These are phyloP conservation scores for Hypselothyrea guttata DNA, from an alignment of 2,888 invertebrate species.

Conservation along the genomic window DNA sequence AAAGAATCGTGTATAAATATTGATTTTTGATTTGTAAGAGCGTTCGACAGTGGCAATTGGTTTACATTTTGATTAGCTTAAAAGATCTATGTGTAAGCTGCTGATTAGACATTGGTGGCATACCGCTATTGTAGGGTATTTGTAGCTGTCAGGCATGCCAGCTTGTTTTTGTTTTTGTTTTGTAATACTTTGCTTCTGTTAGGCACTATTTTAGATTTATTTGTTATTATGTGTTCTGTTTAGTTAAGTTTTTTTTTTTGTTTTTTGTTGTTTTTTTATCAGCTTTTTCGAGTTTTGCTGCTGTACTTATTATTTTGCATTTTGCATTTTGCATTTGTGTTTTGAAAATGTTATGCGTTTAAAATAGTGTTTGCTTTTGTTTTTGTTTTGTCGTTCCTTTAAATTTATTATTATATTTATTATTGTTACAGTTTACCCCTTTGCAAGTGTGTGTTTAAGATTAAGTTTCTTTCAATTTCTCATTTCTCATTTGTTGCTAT, in stretches of 20 bases:
- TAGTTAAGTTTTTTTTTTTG: not conserved
- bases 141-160: not conserved
- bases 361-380: slow-evolving; percentile 35
- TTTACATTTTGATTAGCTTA: no score
- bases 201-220: slow-evolving; percentile 61
- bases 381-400: slow-evolving; percentile 10
- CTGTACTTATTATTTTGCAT: slow-evolving; percentile 13
- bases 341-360: slow-evolving; percentile 33
- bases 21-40: no score
- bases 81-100: no score
- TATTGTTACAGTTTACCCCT: slow-evolving; percentile 55
- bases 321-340: slow-evolving; percentile 19
- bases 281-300: slow-evolving; percentile 8
- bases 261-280: slow-evolving; percentile 4
- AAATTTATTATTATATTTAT: slow-evolving; percentile 25
- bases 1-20: no score
- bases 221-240: no score
- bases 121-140: not conserved
- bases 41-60: no score
- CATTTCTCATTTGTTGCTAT: no score
- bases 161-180: slow-evolving; percentile 8
- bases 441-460: slow-evolving; percentile 30
- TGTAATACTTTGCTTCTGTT: slow-evolving; percentile 66
- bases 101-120: no score
- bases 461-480: slow-evolving; percentile 15